Evolutionary conservation across 2,888 invertebrate genomes (phyloP).

Genomic region (Oasisia sp.): DNA sequence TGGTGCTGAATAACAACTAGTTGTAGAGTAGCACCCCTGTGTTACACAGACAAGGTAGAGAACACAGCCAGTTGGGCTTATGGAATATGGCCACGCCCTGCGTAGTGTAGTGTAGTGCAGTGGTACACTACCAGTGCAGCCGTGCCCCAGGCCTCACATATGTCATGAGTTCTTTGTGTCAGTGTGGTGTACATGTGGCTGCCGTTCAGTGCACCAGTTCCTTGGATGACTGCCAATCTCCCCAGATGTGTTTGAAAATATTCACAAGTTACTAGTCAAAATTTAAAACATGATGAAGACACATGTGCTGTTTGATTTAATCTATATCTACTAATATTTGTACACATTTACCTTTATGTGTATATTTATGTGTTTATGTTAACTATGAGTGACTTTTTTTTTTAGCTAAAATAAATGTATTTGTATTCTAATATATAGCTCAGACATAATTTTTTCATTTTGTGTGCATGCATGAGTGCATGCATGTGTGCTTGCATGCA

Average conservation of each 20-base stretch:
- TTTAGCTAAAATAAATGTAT: too few relatives aligned
- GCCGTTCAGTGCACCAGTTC: neutral
- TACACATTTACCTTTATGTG: too few relatives aligned
- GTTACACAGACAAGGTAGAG: neutral
- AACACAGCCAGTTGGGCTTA: neutral
- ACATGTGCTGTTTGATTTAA: neutral
- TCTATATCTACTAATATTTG: neutral
- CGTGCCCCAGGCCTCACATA: too few relatives aligned
- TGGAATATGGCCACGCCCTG: neutral
- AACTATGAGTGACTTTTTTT: too few relatives aligned
- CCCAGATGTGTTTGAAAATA: neutral
- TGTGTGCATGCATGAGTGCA: too few relatives aligned
- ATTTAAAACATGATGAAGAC: neutral
- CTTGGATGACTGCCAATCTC: neutral
- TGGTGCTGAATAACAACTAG: neutral
- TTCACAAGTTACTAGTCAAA: neutral
- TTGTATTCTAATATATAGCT: too few relatives aligned
- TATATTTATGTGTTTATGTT: too few relatives aligned
- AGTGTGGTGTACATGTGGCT: neutral
- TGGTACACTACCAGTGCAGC: too few relatives aligned
- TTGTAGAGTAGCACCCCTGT: neutral
- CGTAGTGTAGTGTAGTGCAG: neutral
- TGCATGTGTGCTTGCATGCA: too few relatives aligned
- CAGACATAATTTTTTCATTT: too few relatives aligned
- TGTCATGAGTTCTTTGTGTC: neutral